These are phyloP conservation scores for Blastobasis adustella DNA, from an alignment of 2,888 invertebrate genomes.

Conservation along the genomic window DNA sequence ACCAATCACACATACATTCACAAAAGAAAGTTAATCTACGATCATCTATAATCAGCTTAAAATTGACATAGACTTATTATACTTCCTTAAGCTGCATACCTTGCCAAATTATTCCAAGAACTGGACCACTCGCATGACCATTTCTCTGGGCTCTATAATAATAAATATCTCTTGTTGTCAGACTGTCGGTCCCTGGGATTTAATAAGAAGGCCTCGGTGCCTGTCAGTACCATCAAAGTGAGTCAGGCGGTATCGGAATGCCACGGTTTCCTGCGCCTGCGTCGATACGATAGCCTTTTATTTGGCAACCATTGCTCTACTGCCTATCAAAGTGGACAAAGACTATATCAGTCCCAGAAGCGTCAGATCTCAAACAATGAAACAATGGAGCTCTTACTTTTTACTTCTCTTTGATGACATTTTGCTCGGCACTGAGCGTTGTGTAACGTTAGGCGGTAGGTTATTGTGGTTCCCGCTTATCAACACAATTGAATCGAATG, in stretches of 20 bases:
- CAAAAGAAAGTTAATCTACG: background rate
- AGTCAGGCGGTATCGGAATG: slow-evolving; percentile 47
- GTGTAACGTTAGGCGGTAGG: too few relatives aligned
- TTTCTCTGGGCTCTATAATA: background rate
- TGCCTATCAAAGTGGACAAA: too few relatives aligned
- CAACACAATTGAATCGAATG: too few relatives aligned
- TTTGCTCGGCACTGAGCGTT: too few relatives aligned
- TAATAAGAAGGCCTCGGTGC: slow-evolving; percentile 1
- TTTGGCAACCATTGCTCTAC: slow-evolving; percentile 16
- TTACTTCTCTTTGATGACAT: too few relatives aligned
- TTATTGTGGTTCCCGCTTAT: too few relatives aligned
- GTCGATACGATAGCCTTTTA: slow-evolving; percentile 18
- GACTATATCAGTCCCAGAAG: too few relatives aligned
- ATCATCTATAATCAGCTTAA: background rate
- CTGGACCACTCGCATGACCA: too few relatives aligned
- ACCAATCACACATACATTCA: background rate
- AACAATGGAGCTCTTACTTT: too few relatives aligned
- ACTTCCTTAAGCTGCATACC: background rate
- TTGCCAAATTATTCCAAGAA: background rate
- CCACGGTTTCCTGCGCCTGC: slow-evolving; percentile 42
- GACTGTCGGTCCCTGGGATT: background rate
- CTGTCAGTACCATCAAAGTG: slow-evolving; percentile 13
- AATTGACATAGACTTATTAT: background rate
- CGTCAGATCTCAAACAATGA: too few relatives aligned
- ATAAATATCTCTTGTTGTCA: background rate